phyloP scores from a whole-genome alignment of 2,797 vertebrate genomes.

The Pantherophis vulpinus region DNA sequence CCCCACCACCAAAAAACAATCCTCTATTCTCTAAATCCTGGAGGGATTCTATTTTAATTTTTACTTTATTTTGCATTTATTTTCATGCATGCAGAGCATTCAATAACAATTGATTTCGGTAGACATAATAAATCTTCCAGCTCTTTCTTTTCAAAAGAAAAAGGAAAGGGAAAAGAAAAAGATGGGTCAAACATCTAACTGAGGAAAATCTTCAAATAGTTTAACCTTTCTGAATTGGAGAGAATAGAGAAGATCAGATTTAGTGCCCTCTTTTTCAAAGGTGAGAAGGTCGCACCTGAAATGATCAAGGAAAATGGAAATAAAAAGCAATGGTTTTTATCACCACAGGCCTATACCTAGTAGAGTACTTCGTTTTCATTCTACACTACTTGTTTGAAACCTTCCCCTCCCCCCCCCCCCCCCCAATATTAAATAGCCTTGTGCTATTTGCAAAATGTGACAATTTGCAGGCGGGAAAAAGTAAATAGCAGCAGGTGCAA shows the following conservation, averaged over 20 bases:
- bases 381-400: constrained; percentile 45
- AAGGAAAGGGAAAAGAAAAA: constrained; percentile 4
- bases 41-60: constrained; percentile 25
- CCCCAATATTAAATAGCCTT: constrained; percentile 23
- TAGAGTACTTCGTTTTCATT: constrained; percentile 63
- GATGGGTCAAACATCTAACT: constrained; percentile 47
- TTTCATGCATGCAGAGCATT: constrained; percentile 46
- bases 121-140: constrained; percentile 26
- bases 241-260: constrained; percentile 67
- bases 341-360: constrained; percentile 65
- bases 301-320: constrained; percentile 65
- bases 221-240: constrained; percentile 61
- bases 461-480: constrained; percentile 29
- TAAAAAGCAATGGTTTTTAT: constrained; percentile 36
- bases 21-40: constrained; percentile 30
- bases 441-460: constrained; percentile 23
- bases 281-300: constrained; percentile 58
- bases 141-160: neutral
- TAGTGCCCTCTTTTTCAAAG: constrained; percentile 60
- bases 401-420: constrained; percentile 3
- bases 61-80: constrained; percentile 45
- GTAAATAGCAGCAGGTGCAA: constrained; percentile 40
- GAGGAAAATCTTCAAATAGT: constrained; percentile 56
- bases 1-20: neutral
- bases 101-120: constrained; percentile 33